Base-by-base conservation (phyloP, 2,888 invertebrate species). In the Tiphia femorata region DNA sequence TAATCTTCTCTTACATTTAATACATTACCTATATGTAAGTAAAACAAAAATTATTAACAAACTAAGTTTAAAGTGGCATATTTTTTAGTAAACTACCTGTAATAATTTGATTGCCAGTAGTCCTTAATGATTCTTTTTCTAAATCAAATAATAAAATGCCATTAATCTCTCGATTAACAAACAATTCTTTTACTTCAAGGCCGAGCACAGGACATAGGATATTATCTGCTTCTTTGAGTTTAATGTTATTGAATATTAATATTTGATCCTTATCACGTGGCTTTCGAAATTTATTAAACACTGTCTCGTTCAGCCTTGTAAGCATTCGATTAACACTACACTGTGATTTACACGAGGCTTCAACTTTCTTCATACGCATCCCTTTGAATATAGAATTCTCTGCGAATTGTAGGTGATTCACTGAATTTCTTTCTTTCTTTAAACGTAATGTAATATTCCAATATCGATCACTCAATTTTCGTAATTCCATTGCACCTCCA, bases 141-240 rank as follows among this genome's bases (percentile, higher is more conserved):
- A 89, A 71, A 7, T 83, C 74, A 0, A 75, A 62, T 64, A 88
- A 80, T 49, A 80, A 78, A 2, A 85, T 71, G 7, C 83, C 82
- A 72, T 89, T 89, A 0, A 89, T 71, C 8, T 75, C 79, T n/a
- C 86, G 86, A 2, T 73, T 73, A 10, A 88, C 75, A 10, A 77
- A 68, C 8, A 88, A 64, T 20, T 86, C 77, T 50, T 85, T 76
- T 1, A 86, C 80, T 16, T 67, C 76, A 3, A 88, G 51, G 27
- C 61, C 72, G 10, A 74, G 67, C 12, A 65, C 29, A 1, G 81
- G 81, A 51, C 81, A 81, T 1, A 48, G 62, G 21, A 69, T 64
- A 5, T 62, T 64, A 1, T 64, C 53, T 4, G 67, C 47, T 21
- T 46, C 49, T 2, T 81, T 73, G 12, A 82, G 61, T 46, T 64